These are phyloP conservation scores for Bombus difficillimus DNA, from an alignment of 1,140 invertebrate genomes.

Conservation along the genomic window DNA sequence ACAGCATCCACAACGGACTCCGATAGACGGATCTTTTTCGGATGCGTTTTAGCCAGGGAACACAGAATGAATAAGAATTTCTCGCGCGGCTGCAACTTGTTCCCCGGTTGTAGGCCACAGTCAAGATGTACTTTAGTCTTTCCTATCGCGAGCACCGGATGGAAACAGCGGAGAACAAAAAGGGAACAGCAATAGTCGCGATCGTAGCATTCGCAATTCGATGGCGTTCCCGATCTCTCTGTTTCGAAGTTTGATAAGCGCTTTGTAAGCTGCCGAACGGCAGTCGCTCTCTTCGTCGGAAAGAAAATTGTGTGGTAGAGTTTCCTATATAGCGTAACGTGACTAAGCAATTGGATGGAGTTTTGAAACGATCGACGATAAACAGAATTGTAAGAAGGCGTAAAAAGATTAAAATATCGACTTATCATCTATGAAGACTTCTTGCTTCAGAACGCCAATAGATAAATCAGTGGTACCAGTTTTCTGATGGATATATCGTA, in stretches of 20 bases:
- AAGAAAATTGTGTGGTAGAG: not conserved
- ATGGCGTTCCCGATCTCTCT: no score
- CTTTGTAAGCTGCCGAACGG: no score
- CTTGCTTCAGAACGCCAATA: no score
- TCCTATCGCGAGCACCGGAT: not conserved
- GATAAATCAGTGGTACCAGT: no score
- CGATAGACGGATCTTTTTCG: not conserved
- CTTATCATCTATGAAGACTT: no score
- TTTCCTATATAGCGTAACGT: not conserved
- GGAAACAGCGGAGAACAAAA: not conserved
- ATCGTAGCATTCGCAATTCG: no score
- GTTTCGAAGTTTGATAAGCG: no score
- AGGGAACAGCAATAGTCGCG: no score
- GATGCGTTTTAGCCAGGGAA: constrained; percentile 42
- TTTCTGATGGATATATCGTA: no score
- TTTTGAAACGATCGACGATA: not conserved
- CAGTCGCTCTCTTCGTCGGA: not conserved
- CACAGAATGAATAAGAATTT: constrained; percentile 56
- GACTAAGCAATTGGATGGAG: not conserved
- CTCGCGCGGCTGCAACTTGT: constrained; percentile 67
- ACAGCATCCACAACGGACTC: not conserved
- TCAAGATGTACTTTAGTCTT: constrained; percentile 66
- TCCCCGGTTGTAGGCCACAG: constrained; percentile 71
- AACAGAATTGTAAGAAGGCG: not conserved
- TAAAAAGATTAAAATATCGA: no score